Evolutionary conservation across 2,797 vertebrate species (phyloP).

Genomic region (Carapus acus): DNA sequence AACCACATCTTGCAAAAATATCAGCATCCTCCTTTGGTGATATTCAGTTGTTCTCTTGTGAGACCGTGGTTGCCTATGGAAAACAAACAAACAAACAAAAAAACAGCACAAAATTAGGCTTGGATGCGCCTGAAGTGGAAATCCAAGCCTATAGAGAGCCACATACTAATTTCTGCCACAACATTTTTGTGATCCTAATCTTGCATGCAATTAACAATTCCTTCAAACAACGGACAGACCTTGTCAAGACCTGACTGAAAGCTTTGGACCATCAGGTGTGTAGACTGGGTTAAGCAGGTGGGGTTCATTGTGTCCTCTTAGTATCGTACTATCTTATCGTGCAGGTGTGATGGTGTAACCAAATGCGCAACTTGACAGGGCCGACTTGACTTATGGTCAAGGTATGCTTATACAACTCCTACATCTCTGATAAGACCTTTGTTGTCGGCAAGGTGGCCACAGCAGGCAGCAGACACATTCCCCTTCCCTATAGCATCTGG

Average conservation of each 20-base stretch:
- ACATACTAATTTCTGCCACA: no score
- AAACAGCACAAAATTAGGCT: no score
- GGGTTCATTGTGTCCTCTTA: conserved; percentile 34
- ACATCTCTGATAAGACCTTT: conserved; percentile 57
- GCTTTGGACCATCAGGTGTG: neutral
- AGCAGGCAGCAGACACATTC: neutral
- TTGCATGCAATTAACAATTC: no score
- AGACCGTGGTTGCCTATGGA: conserved; percentile 59
- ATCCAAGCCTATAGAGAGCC: no score
- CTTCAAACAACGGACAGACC: neutral
- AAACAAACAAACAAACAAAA: conserved; percentile 11
- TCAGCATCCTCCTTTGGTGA: conserved; percentile 13
- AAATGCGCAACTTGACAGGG: conserved; percentile 38
- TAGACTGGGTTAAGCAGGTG: conserved; percentile 6
- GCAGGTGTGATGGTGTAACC: conserved; percentile 62
- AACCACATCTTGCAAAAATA: conserved; percentile 41
- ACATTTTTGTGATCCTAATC: no score
- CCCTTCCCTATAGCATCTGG: conserved; percentile 13
- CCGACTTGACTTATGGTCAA: conserved; percentile 47
- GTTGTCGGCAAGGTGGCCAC: conserved; percentile 12
- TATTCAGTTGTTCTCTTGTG: conserved; percentile 77
- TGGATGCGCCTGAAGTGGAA: no score
- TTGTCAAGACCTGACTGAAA: no score
- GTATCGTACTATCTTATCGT: conserved; percentile 68
- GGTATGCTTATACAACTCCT: conserved; percentile 61